Base-by-base conservation (phyloP, 2,797 vertebrate genomes). In the Malurus splendens region DNA sequence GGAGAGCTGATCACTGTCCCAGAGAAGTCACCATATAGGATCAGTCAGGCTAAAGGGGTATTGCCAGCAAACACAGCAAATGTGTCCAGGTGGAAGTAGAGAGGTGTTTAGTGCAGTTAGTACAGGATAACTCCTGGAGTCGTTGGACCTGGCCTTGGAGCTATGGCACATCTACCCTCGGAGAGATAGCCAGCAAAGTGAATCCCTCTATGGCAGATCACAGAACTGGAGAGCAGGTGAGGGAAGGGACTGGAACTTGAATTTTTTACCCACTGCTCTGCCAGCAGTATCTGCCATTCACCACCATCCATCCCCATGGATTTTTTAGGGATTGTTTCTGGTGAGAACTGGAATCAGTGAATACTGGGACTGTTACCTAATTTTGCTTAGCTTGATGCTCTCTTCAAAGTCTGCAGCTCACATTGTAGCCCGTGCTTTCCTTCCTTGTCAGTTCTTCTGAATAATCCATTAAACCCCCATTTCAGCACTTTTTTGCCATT, bases 151-250 rank as follows among this genome's bases (percentile, higher is more conserved):
- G 73, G 28, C 33, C 41, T 66, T 32, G 41, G 51, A 56, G 25
- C n/a, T 38, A 4, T 18, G 48, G 33, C 22, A 14, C 10, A 14
- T 47, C 11, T 51, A 6, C 12, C 9, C 16, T 60, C 0, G 0
- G 30, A 81, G 66, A 39, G 19, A 33, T 48, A 36, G 36, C 36
- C 36, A 36, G 36, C 36, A 36, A 36, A 36, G 36, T 36, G 36
- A 36, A 36, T 36, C 36, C 11, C 36, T 36, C 36, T 36, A 0
- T 28, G n/a, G 32, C 54, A 60, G 50, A 20, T 45, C 32, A 10
- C 30, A 36, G 39, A 51, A 74, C 36, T 11, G 27, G 19, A 54
- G 64, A n/a, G 45, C 1, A 3, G 9, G 7, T 19, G 7, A 3
- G 18, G 16, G 8, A 78, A 67, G 22, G 55, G 30, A n/a, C 25